Base-by-base conservation (phyloP, 2,797 vertebrate genomes). In the Rhabdomys pumilio region DNA sequence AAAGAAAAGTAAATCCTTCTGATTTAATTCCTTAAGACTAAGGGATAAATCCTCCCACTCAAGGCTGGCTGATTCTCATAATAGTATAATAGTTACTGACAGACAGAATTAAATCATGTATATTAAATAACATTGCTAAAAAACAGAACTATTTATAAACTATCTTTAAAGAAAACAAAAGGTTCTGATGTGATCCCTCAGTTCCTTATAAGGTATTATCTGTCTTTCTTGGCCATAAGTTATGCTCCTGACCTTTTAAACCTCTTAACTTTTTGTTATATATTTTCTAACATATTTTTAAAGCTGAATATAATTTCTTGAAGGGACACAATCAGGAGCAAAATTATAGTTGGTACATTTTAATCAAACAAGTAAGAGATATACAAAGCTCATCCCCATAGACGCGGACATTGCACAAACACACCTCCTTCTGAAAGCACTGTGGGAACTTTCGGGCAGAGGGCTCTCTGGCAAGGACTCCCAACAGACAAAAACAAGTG, bases 111-210 rank as follows among this genome's bases (percentile, higher is more conserved):
- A 97, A 98, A 96, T 96, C 91, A 96, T 96, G 91, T 95, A 87
- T 97, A 98, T 96, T 81, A 61, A 97, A 98, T 96, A 95, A 97
- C 90, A 97, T 97, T 97, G 90, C 94, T 98, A 98, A 98, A 97
- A 95, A 96, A 76, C 79, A 97, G 82, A 95, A 97, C 95, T 97
- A 98, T 97, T 98, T 98, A 97, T 97, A 97, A 97, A 97, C 97
- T 91, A 98, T 95, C 76, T 98, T 98, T 91, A 90, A 94, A 67
- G 69, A 76, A 95, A 95, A 96, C 4, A 47, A 91, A 93, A 86
- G 72, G 31, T 87, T 90, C 44, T 93, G 76, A 76, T 75, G 31
- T 3, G 12, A 81, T 22, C 17, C 26, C 20, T 95, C 72, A 55
- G 79, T 93, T 89, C 80, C 61, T 91, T 59, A 77, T 14, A 24